A percentile compares a stretch with the other conserved stretches of the same genome.
phyloP scores from a whole-genome alignment of 2,888 invertebrate species.

The Escarpia spicata region DNA sequence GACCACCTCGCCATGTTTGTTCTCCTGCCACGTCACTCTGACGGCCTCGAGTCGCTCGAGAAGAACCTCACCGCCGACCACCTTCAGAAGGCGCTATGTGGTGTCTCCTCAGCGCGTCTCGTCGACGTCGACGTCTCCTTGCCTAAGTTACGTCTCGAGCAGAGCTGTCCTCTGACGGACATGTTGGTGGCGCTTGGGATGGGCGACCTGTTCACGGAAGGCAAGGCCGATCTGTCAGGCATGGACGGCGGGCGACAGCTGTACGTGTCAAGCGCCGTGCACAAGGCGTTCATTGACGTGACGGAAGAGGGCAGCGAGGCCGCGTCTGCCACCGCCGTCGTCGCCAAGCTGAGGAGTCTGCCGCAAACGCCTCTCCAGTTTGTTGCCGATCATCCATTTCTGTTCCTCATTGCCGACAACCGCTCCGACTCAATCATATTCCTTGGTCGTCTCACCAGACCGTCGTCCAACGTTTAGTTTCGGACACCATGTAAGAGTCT shows the following conservation, averaged over 20 bases:
- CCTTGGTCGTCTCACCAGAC: too few species aligned
- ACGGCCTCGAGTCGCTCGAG: conserved; percentile 44
- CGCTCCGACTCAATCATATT: too few species aligned
- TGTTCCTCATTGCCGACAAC: too few species aligned
- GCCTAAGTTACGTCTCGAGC: conserved; percentile 54
- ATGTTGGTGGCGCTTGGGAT: conserved; percentile 51
- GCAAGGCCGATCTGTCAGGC: conserved; percentile 55
- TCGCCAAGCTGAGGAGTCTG: too few species aligned
- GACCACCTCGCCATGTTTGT: conserved; percentile 53
- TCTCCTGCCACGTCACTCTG: conserved; percentile 51
- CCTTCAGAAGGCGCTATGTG: not conserved
- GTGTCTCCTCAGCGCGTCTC: conserved; percentile 4
- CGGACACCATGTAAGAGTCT: too few species aligned
- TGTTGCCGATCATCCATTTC: too few species aligned
- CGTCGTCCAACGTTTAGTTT: too few species aligned
- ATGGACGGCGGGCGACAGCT: conserved; percentile 46
- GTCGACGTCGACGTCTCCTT: conserved; percentile 40
- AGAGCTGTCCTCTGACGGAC: conserved; percentile 44
- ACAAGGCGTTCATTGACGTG: conserved; percentile 61
- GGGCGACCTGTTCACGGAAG: conserved; percentile 44
- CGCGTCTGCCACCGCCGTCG: conserved; percentile 37
- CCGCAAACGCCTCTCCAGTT: too few species aligned
- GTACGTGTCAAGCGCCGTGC: conserved; percentile 52
- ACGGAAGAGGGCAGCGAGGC: conserved; percentile 62
- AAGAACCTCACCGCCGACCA: not conserved